Evolutionary conservation across 2,888 invertebrate genomes (phyloP).

Genomic region (Epsilonema sp.): DNA sequence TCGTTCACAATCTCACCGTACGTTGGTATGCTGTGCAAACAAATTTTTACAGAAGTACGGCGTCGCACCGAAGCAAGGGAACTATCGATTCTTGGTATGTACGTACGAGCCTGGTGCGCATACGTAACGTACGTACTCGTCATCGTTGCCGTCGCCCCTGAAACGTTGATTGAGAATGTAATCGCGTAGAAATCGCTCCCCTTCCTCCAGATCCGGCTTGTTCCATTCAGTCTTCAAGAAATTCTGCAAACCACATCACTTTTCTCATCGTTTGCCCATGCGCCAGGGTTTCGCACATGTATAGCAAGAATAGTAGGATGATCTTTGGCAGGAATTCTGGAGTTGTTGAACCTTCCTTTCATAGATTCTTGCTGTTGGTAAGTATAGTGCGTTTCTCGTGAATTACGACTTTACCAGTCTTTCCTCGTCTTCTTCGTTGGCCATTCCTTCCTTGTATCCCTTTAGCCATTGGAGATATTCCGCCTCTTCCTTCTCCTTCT

Average conservation of each 20-base stretch:
- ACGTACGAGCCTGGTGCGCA: no score
- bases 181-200: constrained; percentile 72
- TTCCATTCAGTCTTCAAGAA: no score
- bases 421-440: not conserved
- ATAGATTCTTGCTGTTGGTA: constrained; percentile 41
- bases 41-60: no score
- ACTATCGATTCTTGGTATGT: not conserved
- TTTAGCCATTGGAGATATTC: constrained; percentile 15
- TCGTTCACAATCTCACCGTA: constrained; percentile 47
- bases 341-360: constrained; percentile 40
- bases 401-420: no score
- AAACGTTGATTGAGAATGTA: constrained; percentile 68
- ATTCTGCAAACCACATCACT: no score
- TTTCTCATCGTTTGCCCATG: no score
- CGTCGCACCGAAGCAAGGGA: not conserved
- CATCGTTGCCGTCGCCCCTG: constrained; percentile 22
- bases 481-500: constrained; percentile 15
- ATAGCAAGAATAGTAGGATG: no score
- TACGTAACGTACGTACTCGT: not conserved
- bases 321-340: no score
- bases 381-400: no score
- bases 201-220: constrained; percentile 54
- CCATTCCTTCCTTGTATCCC: constrained; percentile 6
- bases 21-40: constrained; percentile 25
- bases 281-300: no score